Percentiles rank a stretch among this genome's conserved stretches.
These are phyloP conservation scores for Galeopsomyia nigrocyanea DNA, from an alignment of 2,888 invertebrate genomes.

Conservation along the genomic window DNA sequence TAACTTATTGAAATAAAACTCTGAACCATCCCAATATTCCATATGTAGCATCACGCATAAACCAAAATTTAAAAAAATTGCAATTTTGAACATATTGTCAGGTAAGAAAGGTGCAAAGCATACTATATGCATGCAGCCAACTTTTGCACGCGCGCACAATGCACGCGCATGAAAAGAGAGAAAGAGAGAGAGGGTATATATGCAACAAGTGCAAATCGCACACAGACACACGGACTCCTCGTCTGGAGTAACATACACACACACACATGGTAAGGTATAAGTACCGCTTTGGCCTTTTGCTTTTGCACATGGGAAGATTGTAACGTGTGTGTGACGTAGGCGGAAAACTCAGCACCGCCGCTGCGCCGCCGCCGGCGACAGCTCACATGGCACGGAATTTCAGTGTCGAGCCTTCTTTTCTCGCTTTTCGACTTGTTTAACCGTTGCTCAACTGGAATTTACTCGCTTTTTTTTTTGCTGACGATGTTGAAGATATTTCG, in stretches of 20 bases:
- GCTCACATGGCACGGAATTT: conserved; percentile 11
- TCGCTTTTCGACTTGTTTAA: too few species aligned
- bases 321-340: conserved; percentile 13
- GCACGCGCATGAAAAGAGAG: neutral
- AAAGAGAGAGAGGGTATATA: neutral
- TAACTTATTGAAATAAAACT: too few species aligned
- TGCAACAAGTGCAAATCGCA: conserved; percentile 33
- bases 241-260: neutral
- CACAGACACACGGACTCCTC: neutral
- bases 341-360: conserved; percentile 10
- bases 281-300: neutral
- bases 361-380: neutral
- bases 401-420: neutral
- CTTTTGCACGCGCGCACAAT: neutral
- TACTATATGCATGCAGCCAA: neutral
- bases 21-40: too few species aligned
- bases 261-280: neutral
- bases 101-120: neutral
- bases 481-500: too few species aligned
- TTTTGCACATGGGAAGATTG: neutral
- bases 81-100: neutral
- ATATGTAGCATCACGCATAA: too few species aligned
- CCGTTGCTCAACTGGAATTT: too few species aligned
- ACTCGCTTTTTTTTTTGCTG: too few species aligned
- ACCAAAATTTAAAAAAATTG: neutral